A percentile compares a stretch with the other conserved stretches of the same genome.
Evolutionary conservation across 2,797 vertebrate genomes (phyloP).

Genomic region (Cryptoprocta ferox): DNA sequence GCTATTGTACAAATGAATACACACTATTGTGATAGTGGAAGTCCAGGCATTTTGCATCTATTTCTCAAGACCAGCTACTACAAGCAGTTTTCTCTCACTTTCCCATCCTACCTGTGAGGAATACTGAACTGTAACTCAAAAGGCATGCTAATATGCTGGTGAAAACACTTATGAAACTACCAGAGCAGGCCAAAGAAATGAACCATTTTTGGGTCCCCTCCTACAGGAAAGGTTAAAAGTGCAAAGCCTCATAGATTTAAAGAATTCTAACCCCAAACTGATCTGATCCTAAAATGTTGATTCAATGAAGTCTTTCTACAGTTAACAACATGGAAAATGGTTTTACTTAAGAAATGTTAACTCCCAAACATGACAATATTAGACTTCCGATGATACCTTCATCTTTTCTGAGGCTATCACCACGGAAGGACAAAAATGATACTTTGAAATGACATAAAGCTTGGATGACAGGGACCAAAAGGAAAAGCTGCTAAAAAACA

Average conservation of each 20-base stretch:
- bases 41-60: not conserved
- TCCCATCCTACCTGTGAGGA: not conserved
- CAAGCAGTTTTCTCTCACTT: not conserved
- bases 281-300: not conserved
- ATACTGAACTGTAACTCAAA: not conserved
- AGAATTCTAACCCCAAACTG: not conserved
- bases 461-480: conserved; percentile 33
- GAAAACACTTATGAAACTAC: not conserved
- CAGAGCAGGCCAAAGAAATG: not conserved
- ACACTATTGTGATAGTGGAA: not conserved
- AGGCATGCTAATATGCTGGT: not conserved
- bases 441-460: conserved; percentile 40
- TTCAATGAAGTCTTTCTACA: not conserved
- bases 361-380: not conserved
- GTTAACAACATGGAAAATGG: not conserved
- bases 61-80: not conserved
- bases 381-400: not conserved
- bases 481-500: conserved; percentile 48
- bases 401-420: not conserved
- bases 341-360: not conserved
- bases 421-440: not conserved
- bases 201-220: not conserved
- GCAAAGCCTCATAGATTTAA: not conserved
- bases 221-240: not conserved
- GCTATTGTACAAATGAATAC: not conserved